Base-by-base conservation (phyloP, 2,797 vertebrate species). In the Propithecus deckenii region DNA sequence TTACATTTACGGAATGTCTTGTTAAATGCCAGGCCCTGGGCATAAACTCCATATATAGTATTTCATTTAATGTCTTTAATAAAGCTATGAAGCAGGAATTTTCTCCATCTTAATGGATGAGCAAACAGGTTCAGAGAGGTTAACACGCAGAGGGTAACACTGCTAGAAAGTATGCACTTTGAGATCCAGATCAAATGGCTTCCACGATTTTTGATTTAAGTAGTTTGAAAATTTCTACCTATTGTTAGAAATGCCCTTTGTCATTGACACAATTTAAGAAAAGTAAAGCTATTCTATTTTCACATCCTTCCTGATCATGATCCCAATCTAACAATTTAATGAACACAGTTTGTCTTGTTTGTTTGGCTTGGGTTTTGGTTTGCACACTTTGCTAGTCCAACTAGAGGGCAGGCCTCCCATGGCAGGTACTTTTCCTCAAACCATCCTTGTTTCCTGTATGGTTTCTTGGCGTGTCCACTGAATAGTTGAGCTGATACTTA, bases 1-100 rank as follows among this genome's bases (percentile, higher is more conserved):
- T 96, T 96, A 91, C 35, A 89, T 71, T 88, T 88, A 97, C 48
- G 89, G 69, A 50, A 86, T 95, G 30, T 84, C 94, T 95, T 38
- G 80, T 65, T 93, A 97, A 97, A 94, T 91, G 83, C 41, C 74
- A 95, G 32, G 14, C 41, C 80, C 72, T 84, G 23, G 35, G 43
- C 46, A 89, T 94, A 96, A 91, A 75, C n/a, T 92, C 46, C 61
- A 57, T 61, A 94, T 22, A 65, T 7, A 38, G 22, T 65, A 78
- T 93, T 93, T 92, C 38, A 96, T 65, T 84, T 63, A 84, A 85
- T 46, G 43, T 57, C 69, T 43, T 94, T 91, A 91, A 79, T 48
- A 94, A 86, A 86, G 22, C 35, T 71, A 43, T 55, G 52, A 94
- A 63, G 32, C 48, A 85, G 75, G 5, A 67, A 89, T 69, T 38